Percentiles rank a stretch among this genome's conserved stretches.
Conservation (phyloP, 2,797 vertebrate species). For the Hippoglossus hippoglossus region DNA sequence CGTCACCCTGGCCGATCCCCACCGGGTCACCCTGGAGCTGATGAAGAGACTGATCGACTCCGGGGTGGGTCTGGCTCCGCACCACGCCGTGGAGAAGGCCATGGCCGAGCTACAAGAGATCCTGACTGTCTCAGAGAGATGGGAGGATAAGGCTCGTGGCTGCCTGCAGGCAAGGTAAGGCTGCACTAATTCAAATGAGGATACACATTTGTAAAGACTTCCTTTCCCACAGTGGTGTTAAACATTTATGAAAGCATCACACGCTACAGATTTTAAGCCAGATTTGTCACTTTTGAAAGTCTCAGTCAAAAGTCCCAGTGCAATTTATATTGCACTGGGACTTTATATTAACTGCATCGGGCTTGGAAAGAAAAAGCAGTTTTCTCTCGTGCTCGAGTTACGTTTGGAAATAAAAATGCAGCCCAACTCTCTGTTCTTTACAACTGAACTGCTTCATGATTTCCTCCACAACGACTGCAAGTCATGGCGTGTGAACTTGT, state of each 20-base stretch:
- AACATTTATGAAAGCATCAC: neutral
- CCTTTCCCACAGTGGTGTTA: neutral
- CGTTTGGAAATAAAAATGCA: too few relatives aligned
- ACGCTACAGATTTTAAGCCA: too few relatives aligned
- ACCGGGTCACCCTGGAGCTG: slow-evolving; percentile 94
- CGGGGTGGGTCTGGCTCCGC: slow-evolving; percentile 95
- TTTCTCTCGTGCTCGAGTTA: too few relatives aligned
- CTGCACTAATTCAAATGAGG: neutral
- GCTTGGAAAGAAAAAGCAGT: too few relatives aligned
- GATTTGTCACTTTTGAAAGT: too few relatives aligned
- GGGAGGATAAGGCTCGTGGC: slow-evolving; percentile 97
- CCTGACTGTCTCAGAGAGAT: slow-evolving; percentile 95
- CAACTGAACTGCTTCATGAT: too few relatives aligned
- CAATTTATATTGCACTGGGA: too few relatives aligned
- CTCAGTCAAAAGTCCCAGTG: too few relatives aligned
- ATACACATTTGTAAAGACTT: neutral
- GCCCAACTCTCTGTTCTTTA: too few relatives aligned
- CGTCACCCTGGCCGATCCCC: slow-evolving; percentile 91
- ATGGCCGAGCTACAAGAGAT: slow-evolving; percentile 99
- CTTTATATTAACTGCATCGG: too few relatives aligned
- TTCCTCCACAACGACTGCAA: too few relatives aligned
- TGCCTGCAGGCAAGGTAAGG: slow-evolving; percentile 94
- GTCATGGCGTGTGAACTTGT: too few relatives aligned
- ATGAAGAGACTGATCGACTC: slow-evolving; percentile 99
- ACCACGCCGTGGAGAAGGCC: slow-evolving; percentile 97